phyloP scores from a whole-genome alignment of 2,888 invertebrate genomes.

The Drosophila kokeensis region DNA sequence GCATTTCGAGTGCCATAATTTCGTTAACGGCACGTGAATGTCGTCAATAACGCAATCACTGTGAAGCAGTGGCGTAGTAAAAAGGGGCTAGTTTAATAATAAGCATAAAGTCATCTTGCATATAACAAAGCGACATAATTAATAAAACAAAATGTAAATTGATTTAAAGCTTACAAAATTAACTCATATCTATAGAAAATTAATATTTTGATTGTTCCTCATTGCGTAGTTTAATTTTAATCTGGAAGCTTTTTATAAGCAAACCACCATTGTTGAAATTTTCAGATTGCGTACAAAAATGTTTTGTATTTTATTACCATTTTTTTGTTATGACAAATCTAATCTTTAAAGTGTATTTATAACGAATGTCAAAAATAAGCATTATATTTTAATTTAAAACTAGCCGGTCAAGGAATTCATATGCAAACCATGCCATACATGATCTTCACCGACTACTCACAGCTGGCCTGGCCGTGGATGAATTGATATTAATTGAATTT shows the following conservation, averaged over 20 bases:
- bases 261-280: background rate
- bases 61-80: background rate
- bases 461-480: slow-evolving; percentile 20
- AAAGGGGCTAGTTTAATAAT: background rate
- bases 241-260: background rate
- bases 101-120: background rate
- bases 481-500: slow-evolving; percentile 53
- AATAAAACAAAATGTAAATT: background rate
- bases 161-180: background rate
- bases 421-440: background rate
- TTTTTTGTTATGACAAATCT: slow-evolving; percentile 8
- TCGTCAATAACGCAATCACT: background rate
- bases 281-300: background rate
- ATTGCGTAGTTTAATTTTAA: background rate
- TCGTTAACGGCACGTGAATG: slow-evolving; percentile 20
- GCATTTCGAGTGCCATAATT: slow-evolving; percentile 8
- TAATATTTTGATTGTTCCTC: background rate
- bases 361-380: background rate
- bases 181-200: background rate
- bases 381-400: background rate
- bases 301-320: background rate
- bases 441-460: background rate
- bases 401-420: background rate
- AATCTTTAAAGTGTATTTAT: slow-evolving; percentile 6
- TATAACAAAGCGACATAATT: background rate